phyloP scores from a whole-genome alignment of 2,113 vertebrate genomes.

The Mirza zaza region DNA sequence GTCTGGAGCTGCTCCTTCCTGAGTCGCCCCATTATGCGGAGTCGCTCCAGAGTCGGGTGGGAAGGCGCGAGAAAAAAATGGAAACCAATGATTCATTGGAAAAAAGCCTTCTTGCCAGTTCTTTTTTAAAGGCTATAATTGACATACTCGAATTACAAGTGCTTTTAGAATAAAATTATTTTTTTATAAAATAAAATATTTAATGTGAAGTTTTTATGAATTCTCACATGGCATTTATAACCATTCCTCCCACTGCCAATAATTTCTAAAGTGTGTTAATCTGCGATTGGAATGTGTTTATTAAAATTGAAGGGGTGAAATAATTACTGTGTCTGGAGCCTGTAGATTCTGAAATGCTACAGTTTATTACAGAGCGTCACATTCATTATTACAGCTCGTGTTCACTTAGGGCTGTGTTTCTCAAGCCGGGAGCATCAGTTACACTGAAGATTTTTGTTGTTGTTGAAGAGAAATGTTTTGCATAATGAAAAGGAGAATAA shows the following conservation, averaged over 20 bases:
- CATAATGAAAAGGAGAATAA: not conserved
- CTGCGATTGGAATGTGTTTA: not conserved
- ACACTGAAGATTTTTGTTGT: not conserved
- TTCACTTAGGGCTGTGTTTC: not conserved
- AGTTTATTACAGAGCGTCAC: fast-evolving
- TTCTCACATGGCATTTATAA: not conserved
- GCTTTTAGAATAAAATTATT: not conserved
- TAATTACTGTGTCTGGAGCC: fast-evolving
- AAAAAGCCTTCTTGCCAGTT: not conserved
- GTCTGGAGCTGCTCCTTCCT: not conserved
- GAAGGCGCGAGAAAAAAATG: not conserved
- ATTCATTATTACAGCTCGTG: fast-evolving
- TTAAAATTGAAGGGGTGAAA: not conserved
- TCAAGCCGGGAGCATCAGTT: not conserved
- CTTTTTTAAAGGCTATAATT: not conserved
- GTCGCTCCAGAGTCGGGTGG: not conserved
- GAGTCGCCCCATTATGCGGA: not conserved
- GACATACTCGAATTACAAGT: not conserved
- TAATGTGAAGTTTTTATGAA: not conserved
- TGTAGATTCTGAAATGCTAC: not conserved
- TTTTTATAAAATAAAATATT: not conserved
- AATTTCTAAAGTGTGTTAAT: not conserved
- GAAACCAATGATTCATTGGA: not conserved
- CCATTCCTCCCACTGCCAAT: not conserved
- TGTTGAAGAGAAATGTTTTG: not conserved